Conservation (phyloP, 2,888 invertebrate genomes). For the Epistrophe grossulariae region DNA sequence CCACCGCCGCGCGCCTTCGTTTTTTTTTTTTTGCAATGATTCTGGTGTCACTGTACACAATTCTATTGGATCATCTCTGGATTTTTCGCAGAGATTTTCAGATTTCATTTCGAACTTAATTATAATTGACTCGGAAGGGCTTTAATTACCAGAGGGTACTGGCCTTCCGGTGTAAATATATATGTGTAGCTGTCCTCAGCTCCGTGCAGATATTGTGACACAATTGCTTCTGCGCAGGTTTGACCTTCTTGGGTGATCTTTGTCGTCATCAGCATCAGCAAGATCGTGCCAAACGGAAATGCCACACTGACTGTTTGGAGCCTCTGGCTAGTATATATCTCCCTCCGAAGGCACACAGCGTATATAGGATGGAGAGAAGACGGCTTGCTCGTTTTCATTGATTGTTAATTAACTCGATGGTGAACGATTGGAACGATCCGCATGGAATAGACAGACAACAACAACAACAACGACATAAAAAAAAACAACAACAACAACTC, state of each 20-base stretch:
- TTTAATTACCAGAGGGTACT: constrained; percentile 68
- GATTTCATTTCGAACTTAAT: constrained; percentile 63
- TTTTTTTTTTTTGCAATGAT: not conserved
- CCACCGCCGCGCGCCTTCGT: constrained; percentile 2
- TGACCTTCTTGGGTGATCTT: constrained; percentile 71
- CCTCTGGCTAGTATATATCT: not conserved
- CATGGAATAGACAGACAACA: constrained; percentile 27
- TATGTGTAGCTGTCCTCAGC: not conserved
- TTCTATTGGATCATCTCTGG: constrained; percentile 67
- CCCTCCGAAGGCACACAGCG: not conserved
- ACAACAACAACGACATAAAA: not conserved
- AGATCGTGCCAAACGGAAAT: constrained; percentile 72
- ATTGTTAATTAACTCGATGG: constrained; percentile 73
- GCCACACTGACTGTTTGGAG: constrained; percentile 58
- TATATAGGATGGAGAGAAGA: not conserved
- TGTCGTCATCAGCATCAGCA: constrained; percentile 38
- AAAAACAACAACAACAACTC: constrained; percentile 13
- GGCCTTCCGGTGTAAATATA: constrained; percentile 57
- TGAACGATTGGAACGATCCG: constrained; percentile 46
- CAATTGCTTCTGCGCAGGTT: constrained; percentile 62
- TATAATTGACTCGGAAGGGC: constrained; percentile 61
- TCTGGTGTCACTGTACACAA: constrained; percentile 51
- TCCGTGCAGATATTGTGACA: constrained; percentile 63
- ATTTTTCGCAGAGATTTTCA: constrained; percentile 51
- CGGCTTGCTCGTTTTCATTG: constrained; percentile 62